Conservation (phyloP, 2,888 invertebrate species). For the Nasonovia ribisnigri region DNA sequence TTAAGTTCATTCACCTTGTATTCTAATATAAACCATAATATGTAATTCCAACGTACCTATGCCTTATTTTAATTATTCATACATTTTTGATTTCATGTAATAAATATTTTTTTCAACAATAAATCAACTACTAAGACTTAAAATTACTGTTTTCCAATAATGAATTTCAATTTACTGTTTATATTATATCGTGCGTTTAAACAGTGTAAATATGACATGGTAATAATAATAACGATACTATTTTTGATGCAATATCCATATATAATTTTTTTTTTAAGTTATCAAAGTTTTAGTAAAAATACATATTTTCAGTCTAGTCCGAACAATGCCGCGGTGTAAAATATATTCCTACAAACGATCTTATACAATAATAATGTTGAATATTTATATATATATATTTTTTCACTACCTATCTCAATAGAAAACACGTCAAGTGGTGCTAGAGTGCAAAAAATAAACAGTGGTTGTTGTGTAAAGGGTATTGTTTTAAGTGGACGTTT, state of each 20-base stretch:
- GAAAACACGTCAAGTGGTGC: slow-evolving; percentile 37
- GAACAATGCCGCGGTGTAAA: background rate
- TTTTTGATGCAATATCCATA: background rate
- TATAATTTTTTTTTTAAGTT: background rate
- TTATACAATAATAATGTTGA: background rate
- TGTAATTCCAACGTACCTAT: background rate
- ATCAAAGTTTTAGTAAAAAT: background rate
- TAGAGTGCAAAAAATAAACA: slow-evolving; percentile 36
- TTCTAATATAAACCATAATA: background rate
- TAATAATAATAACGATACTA: background rate
- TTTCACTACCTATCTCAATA: background rate
- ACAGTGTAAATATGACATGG: background rate
- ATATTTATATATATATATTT: slow-evolving; percentile 16
- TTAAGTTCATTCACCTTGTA: background rate
- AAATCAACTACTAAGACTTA: background rate
- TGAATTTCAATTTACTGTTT: background rate
- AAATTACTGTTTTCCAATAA: background rate
- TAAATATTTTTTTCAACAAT: too few species aligned
- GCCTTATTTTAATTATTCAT: background rate
- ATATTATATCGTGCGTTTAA: background rate
- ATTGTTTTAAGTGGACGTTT: slow-evolving; percentile 53
- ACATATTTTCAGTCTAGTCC: background rate
- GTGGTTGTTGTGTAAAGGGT: slow-evolving; percentile 34
- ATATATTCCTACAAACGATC: background rate
- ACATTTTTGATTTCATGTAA: background rate